Evolutionary conservation across 2,113 vertebrate species (phyloP), one percentile per base, ranked within the genome.

Genomic region (Capreolus pygargus): DNA sequence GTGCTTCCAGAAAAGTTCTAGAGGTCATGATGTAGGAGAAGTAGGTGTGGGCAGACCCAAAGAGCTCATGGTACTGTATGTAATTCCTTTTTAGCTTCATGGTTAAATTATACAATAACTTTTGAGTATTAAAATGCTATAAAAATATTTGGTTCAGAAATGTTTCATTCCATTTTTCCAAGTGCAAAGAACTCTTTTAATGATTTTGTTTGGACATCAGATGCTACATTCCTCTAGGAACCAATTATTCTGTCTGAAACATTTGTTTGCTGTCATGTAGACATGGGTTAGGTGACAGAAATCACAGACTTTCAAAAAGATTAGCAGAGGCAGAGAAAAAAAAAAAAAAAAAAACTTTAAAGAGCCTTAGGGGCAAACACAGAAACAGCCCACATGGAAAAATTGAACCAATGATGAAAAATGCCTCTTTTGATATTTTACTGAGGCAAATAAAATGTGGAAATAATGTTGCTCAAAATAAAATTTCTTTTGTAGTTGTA

Each of bases 211-310:
- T 78, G 64, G 79, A 87, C 5, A 60, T 27, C 3, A 0, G 16
- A 74, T 92, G 17, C 17, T 54, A 33, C 12, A 89, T 79, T 94
- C 58, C 87, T 97, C 43, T 21, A 93, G 88, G 60, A 97, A 78
- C 47, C 92, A 97, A 83, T 96, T 97, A 89, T 86, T 96, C 28
- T 55, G 91, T 16, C 6, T 43, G 23, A 97, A 95, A 91, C 43
- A 94, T 92, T 94, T 96, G 81, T 94, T 93, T 96, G 28, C 86
- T 96, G 91, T 74, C 96, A 94, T 86, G 78, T 55, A 95, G 83
- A 94, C 52, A 82, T 60, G 45, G 2, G 14, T 89, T 84, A 89
- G 45, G 33, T 94, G 92, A 93, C 36, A 94, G 58, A 96, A 94
- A 94, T 95, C 47, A 95, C 23, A 94, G 39, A 74, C 79, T 97